Percentiles rank a stretch among this genome's conserved stretches.
Evolutionary conservation across 2,113 vertebrate species (phyloP).

Genomic region (Calidris pygmaea): DNA sequence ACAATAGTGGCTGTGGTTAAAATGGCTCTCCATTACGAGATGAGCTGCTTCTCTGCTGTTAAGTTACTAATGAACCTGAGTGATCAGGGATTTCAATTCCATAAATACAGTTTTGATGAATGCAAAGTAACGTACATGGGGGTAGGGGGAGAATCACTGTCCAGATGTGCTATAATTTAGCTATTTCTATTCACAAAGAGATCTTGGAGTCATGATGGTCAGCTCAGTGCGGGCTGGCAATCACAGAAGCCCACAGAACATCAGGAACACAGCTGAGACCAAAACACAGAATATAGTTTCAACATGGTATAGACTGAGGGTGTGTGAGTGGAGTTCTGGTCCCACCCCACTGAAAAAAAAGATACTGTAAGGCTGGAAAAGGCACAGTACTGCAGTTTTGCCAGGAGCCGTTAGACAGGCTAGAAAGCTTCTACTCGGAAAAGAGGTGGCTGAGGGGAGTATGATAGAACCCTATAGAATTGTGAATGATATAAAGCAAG

Average conservation of each 20-base stretch:
- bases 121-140: neutral
- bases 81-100: neutral
- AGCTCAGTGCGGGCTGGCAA: neutral
- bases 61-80: neutral
- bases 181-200: neutral
- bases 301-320: neutral
- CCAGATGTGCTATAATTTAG: neutral
- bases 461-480: neutral
- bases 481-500: neutral
- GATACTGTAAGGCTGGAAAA: neutral
- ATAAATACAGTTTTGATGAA: neutral
- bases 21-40: neutral
- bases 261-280: neutral
- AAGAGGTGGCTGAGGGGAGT: neutral
- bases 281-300: neutral
- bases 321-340: neutral
- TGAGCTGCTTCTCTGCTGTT: neutral
- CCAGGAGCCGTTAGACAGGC: neutral
- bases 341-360: neutral
- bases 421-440: neutral
- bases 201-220: neutral
- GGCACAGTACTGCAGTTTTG: neutral
- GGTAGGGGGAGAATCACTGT: neutral
- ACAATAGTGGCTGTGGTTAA: neutral
- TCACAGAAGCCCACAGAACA: neutral